Evolutionary conservation across 2,888 invertebrate genomes (phyloP).

Genomic region (Pandemis heparana): DNA sequence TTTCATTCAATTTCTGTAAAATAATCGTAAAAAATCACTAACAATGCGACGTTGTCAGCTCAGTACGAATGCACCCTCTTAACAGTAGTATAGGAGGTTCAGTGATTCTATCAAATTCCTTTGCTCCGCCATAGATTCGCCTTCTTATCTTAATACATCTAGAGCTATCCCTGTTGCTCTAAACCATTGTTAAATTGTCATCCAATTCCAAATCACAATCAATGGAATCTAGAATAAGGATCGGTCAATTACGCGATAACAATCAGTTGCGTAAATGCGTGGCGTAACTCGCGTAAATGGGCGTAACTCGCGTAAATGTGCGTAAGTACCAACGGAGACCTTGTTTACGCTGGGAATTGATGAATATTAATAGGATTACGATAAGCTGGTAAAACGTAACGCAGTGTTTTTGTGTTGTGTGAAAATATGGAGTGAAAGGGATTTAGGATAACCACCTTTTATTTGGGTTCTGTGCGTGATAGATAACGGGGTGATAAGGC

Average conservation of each 20-base stretch:
- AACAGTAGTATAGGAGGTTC: too few species aligned
- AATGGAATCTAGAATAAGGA: slow-evolving; percentile 37
- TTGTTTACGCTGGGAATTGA: slow-evolving; percentile 30
- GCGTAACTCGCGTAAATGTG: slow-evolving; percentile 35
- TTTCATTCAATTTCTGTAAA: too few species aligned
- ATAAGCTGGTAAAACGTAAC: slow-evolving; percentile 15
- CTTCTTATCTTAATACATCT: slow-evolving; percentile 19
- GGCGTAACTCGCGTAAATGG: slow-evolving; percentile 32
- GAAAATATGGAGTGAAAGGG: background rate
- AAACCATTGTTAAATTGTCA: slow-evolving; percentile 26
- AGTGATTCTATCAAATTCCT: too few species aligned
- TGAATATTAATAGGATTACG: slow-evolving; percentile 23
- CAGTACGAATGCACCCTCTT: too few species aligned
- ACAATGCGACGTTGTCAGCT: too few species aligned
- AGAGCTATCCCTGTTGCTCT: background rate
- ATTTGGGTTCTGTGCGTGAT: background rate
- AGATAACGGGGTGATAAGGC: background rate
- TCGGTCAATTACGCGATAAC: slow-evolving; percentile 37
- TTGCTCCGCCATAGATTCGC: background rate
- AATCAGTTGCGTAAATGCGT: slow-evolving; percentile 33
- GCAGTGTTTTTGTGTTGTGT: slow-evolving; percentile 13
- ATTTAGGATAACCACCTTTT: background rate
- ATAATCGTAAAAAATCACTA: too few species aligned
- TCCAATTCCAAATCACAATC: slow-evolving; percentile 31
- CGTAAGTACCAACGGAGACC: slow-evolving; percentile 23